Evolutionary conservation across 92 coral and sea anemone genomes (phyloP).

Genomic region (Umimayanthus chanpuru): DNA sequence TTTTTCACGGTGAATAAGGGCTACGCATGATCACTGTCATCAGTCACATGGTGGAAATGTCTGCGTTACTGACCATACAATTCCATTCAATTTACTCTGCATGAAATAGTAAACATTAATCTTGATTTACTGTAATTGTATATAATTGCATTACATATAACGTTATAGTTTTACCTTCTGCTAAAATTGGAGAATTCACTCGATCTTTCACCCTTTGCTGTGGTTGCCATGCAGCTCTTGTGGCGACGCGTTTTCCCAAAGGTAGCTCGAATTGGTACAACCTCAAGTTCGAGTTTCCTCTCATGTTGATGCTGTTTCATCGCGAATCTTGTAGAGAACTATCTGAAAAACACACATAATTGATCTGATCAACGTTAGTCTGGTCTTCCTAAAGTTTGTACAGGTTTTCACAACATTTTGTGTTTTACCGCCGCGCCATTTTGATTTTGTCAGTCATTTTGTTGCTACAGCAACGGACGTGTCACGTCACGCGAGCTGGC

Average conservation of each 20-base stretch:
- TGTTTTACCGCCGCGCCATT: not conserved
- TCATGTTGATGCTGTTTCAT: slow-evolving; percentile 3
- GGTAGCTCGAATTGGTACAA: slow-evolving; percentile 35
- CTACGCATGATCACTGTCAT: too few species aligned
- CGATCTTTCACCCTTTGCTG: not conserved
- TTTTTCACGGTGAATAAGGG: too few species aligned
- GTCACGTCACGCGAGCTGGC: slow-evolving; percentile 2
- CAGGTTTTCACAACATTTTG: not conserved
- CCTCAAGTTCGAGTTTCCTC: slow-evolving; percentile 11
- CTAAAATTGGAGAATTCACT: not conserved
- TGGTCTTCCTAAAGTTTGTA: not conserved
- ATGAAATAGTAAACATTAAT: not conserved
- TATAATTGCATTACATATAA: not conserved
- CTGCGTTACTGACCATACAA: too few species aligned
- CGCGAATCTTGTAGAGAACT: not conserved
- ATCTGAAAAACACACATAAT: not conserved
- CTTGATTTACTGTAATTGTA: too few species aligned
- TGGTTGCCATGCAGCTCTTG: slow-evolving; percentile 31
- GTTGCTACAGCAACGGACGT: slow-evolving; percentile 18
- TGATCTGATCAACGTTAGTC: not conserved
- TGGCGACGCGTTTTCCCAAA: not conserved
- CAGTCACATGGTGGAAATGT: too few species aligned
- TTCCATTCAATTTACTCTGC: not conserved
- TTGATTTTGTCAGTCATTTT: not conserved
- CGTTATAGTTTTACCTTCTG: slow-evolving; percentile 14